A percentile compares a stretch with the other conserved stretches of the same genome.
These are phyloP conservation scores for Orestias chungarensis DNA, from an alignment of 2,797 vertebrate genomes.

Conservation along the genomic window DNA sequence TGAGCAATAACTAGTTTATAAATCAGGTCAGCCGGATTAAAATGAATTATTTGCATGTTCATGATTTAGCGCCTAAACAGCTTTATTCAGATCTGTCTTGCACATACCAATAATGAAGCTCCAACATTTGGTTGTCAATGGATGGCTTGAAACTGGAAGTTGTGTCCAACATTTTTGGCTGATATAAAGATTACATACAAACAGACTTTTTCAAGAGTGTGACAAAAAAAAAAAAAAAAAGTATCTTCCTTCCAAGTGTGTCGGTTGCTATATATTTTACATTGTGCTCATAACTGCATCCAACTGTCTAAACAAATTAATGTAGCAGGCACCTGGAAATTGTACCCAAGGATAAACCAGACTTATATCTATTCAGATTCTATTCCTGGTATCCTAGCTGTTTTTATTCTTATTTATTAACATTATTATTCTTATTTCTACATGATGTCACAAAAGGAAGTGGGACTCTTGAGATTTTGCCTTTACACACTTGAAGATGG, in stretches of 20 bases:
- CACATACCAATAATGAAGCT: too few species aligned
- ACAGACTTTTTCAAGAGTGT: too few species aligned
- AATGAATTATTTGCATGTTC: too few species aligned
- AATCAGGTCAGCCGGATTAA: too few species aligned
- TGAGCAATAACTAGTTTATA: too few species aligned
- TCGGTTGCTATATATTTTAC: neutral
- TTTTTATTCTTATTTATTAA: neutral
- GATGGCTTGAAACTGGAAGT: too few species aligned
- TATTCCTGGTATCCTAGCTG: neutral
- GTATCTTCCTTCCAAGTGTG: too few species aligned
- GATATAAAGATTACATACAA: too few species aligned
- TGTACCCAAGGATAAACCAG: neutral
- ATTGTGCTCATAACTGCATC: neutral
- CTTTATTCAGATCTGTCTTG: neutral
- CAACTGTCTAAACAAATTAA: neutral
- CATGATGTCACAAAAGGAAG: neutral
- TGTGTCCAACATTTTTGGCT: too few species aligned
- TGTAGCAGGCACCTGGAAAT: neutral
- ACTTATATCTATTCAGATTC: neutral
- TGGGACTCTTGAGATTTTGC: neutral
- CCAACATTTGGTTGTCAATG: too few species aligned
- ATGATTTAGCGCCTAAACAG: neutral
- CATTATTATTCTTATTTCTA: too few species aligned
- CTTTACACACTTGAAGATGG: neutral
- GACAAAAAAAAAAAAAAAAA: too few species aligned